A percentile compares a stretch with the other conserved stretches of the same genome.
Evolutionary conservation across 37 sponge, comb jelly and placozoan species (phyloP).

Genomic region (Chondrilla cf. caribensis): DNA sequence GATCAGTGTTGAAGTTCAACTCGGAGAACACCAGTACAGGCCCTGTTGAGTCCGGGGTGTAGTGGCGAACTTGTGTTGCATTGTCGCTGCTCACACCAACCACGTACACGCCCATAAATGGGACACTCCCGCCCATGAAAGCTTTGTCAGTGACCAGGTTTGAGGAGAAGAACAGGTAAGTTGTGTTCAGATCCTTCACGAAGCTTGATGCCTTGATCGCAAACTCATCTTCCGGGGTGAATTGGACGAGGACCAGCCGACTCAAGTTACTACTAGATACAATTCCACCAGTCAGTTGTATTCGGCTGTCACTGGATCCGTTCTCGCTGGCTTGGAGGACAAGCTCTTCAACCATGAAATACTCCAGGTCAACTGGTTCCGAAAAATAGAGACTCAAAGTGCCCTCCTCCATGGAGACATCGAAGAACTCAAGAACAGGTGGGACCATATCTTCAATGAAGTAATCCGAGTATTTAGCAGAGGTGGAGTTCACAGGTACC

Average conservation of each 20-base stretch:
- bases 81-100: constrained; percentile 21
- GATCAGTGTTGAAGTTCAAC: constrained; percentile 67
- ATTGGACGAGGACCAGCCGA: constrained; percentile 38
- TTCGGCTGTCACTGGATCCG: not conserved
- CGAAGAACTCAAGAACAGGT: constrained; percentile 70
- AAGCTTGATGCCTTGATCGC: constrained; percentile 62
- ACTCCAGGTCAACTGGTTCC: constrained; percentile 76
- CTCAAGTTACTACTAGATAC: constrained; percentile 53
- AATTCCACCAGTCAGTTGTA: constrained; percentile 55
- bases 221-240: constrained; percentile 46
- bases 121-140: constrained; percentile 25
- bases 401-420: constrained; percentile 74
- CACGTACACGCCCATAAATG: constrained; percentile 51
- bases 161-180: constrained; percentile 66
- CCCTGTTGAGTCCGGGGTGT: constrained; percentile 47
- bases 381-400: constrained; percentile 72
- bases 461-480: constrained; percentile 40
- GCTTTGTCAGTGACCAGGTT: constrained; percentile 71
- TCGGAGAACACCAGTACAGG: constrained; percentile 48
- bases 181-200: constrained; percentile 58
- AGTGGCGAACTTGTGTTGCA: constrained; percentile 54
- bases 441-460: constrained; percentile 63
- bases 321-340: constrained; percentile 33
- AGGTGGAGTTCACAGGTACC: constrained; percentile 16
- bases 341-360: constrained; percentile 50